Percentiles rank a stretch among this genome's conserved stretches.
Conservation (phyloP, 2,113 vertebrate species). For the Neoarius graeffei region DNA sequence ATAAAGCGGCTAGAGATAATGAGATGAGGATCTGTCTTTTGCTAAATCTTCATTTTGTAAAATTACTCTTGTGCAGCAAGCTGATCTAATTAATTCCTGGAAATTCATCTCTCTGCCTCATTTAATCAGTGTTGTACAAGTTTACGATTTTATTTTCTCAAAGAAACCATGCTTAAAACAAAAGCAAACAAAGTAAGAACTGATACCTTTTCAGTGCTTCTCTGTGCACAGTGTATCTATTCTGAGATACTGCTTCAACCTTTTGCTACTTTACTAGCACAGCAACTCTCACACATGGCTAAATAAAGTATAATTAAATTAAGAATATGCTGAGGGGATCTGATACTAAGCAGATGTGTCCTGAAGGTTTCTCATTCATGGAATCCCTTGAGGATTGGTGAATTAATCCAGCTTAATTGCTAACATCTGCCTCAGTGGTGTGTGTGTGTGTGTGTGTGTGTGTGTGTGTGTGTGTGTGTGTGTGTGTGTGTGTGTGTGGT, state of each 20-base stretch:
- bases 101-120: too few relatives aligned
- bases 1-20: too few relatives aligned
- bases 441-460: conserved; percentile 2
- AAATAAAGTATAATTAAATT: not conserved
- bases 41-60: too few relatives aligned
- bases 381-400: not conserved
- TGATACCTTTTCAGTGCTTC: not conserved
- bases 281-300: not conserved
- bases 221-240: not conserved
- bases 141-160: too few relatives aligned
- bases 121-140: too few relatives aligned
- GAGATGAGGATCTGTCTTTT: too few relatives aligned
- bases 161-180: too few relatives aligned
- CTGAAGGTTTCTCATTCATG: not conserved
- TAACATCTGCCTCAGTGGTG: not conserved
- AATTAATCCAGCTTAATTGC: conserved; percentile 1
- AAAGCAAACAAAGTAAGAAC: too few relatives aligned
- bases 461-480: conserved; percentile 4
- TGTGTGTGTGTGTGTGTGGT: conserved; percentile 1
- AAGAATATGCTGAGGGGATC: not conserved
- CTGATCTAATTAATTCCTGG: too few relatives aligned
- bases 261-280: not conserved
- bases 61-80: too few relatives aligned
- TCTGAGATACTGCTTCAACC: not conserved
- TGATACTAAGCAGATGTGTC: not conserved